phyloP scores from a whole-genome alignment of 2,797 vertebrate genomes.

The Cheirogaleus major region DNA sequence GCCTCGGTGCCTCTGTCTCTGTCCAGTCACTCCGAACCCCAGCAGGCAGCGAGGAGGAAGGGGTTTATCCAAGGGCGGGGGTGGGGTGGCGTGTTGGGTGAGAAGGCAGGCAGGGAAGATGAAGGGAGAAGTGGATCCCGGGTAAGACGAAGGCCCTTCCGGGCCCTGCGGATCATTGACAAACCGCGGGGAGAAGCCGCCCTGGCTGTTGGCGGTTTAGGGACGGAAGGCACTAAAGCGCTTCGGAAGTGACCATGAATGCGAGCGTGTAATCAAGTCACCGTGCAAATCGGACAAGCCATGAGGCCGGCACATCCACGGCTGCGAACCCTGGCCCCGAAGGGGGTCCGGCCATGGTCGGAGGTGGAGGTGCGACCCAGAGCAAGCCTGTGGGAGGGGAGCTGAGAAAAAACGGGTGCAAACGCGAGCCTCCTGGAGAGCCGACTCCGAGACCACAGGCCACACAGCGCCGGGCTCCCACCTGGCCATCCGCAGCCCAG shows the following conservation, averaged over 20 bases:
- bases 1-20: slow-evolving; percentile 20
- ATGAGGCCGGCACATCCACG: slow-evolving; percentile 85
- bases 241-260: slow-evolving; percentile 89
- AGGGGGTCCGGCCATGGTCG: slow-evolving; percentile 33
- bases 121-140: slow-evolving; percentile 70
- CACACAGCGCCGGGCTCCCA: slow-evolving; percentile 22
- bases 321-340: slow-evolving; percentile 65
- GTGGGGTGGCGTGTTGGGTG: not conserved
- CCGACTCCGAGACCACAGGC: not conserved
- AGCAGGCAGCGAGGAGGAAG: slow-evolving; percentile 1
- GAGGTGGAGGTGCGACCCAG: slow-evolving; percentile 37
- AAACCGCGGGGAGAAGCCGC: slow-evolving; percentile 78
- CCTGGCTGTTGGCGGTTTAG: slow-evolving; percentile 82
- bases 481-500: slow-evolving; percentile 43
- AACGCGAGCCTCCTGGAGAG: not conserved
- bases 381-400: slow-evolving; percentile 27
- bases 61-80: not conserved
- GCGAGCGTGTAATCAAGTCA: slow-evolving; percentile 87
- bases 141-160: slow-evolving; percentile 76
- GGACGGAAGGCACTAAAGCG: slow-evolving; percentile 85
- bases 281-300: slow-evolving; percentile 87
- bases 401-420: slow-evolving; percentile 24
- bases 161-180: slow-evolving; percentile 67
- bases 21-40: slow-evolving; percentile 45
- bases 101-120: not conserved